Base-by-base conservation (phyloP, 2,888 invertebrate species). In the Acrobasis suavella region DNA sequence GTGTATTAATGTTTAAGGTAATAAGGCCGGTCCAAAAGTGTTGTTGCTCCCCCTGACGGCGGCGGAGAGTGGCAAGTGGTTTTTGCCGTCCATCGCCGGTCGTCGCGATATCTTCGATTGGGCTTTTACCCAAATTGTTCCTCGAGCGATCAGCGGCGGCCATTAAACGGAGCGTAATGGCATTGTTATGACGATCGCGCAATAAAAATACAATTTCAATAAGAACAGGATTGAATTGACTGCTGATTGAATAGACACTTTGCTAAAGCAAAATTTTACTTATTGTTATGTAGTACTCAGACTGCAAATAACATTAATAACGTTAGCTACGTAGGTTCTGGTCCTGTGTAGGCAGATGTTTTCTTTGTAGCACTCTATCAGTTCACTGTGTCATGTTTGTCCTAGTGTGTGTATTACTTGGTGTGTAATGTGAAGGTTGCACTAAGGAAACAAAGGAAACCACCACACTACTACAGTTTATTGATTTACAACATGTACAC, bases 61-160 rank as follows among this genome's bases (percentile, higher is more conserved):
- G 42, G 54, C 38, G 9, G 39, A 10, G 39, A 39, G 39, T 39
- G 22, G n/a, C 22, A 38, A 54, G 38, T 38, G 16, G 16, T 42
- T 42, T 56, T 56, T 42, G 42, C 17, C 39, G 17, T 17, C 17
- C 3, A 9, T 9, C 54, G 42, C 12, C 42, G 8, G 42, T 42
- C 56, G 56, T 42, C 55, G 42, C 17, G 17, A 56, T 56, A 56
- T 56, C 42, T 56, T 42, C 56, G 56, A 56, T 42, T 56, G 39
- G 56, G 56, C 56, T 56, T 56, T 56, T 56, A 56, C 42, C 56
- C 56, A 56, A 42, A 56, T 56, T 56, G 17, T 56, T 56, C 42
- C 42, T 56, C 42, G 56, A 15, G 39, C 16, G 39, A 39, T 39
- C 9, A 16, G 42, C 10, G 56, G 12, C 38, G 12, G 42, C 42